Base-by-base conservation (phyloP, 1,140 invertebrate species). In the Papilio dardanus region DNA sequence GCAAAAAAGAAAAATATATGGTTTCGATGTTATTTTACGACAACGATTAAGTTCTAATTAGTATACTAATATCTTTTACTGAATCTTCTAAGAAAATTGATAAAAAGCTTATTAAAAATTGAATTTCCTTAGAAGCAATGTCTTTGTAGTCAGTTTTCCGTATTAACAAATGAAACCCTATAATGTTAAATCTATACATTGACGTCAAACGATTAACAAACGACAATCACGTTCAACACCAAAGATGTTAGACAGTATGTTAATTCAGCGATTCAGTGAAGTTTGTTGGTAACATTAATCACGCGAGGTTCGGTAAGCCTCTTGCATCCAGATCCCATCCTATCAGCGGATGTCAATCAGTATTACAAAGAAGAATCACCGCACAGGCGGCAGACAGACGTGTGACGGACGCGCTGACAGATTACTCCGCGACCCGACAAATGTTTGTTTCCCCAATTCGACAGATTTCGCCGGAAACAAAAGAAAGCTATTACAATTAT, bases 311-410 rank as follows among this genome's bases (percentile, higher is more conserved):
- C 75, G 75, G 31, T 78, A 83, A 82, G 76, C 79, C 79, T 46
- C 46, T 71, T 35, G 76, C 71, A 79, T 79, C 74, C 78, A 74
- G 74, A 80, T 77, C 78, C 82, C 80, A 71, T 79, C 77, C 83
- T 85, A 84, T 86, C 82, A 79, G 75, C 66, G 50, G 71, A 35
- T 69, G 82, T 84, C 84, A 84, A 84, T 86, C 82, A 82, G 79
- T 74, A 83, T 81, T 74, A 82, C 77, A 79, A 80, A 83, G 81
- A 84, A 79, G 79, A 82, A 85, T 85, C 81, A 77, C 77, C 78
- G 79, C 81, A 74, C 80, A 76, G 77, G 75, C 81, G 77, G 76
- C 80, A 76, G 77, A 78, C 79, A 79, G 76, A 79, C 76, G 78
- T 79, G 80, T 80, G 82, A 81, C 78, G 79, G 83, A 85, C 46